Conservation (phyloP, 2,888 invertebrate genomes). For the Callyntrura guangdongensis region DNA sequence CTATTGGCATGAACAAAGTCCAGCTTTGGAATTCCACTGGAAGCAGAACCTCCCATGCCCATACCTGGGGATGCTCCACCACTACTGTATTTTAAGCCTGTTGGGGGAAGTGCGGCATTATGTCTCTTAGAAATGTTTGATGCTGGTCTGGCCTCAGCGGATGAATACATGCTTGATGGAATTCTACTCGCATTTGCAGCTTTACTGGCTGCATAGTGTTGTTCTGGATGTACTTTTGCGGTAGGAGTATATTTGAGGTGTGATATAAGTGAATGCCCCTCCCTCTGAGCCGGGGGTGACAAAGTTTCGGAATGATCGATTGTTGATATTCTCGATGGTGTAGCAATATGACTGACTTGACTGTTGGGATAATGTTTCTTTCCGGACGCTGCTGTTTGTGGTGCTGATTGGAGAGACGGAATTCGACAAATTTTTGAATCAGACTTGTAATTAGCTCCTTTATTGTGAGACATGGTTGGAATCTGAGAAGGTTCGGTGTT, state of each 20-base stretch:
- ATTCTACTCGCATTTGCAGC: constrained; percentile 33
- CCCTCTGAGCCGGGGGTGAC: neutral
- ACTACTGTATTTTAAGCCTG: neutral
- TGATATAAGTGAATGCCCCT: neutral
- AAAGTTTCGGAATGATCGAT: neutral
- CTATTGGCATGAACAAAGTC: neutral
- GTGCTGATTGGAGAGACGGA: constrained; percentile 48
- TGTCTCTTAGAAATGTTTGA: neutral
- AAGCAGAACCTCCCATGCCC: too few species aligned
- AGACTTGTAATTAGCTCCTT: neutral
- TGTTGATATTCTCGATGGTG: neutral
- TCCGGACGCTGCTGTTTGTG: neutral
- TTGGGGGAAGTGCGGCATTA: neutral
- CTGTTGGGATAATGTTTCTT: neutral
- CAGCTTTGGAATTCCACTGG: constrained; percentile 52
- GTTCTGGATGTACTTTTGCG: neutral
- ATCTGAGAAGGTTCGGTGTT: neutral
- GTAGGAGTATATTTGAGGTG: neutral
- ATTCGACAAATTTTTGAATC: constrained; percentile 56
- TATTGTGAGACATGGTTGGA: constrained; percentile 18
- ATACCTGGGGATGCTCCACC: too few species aligned
- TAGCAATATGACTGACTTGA: neutral
- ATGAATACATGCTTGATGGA: constrained; percentile 5
- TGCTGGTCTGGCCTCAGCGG: neutral
- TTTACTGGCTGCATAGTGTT: neutral